A percentile compares a stretch with the other conserved stretches of the same genome.
phyloP scores from a whole-genome alignment of 2,888 invertebrate species.

The Sipha maydis region DNA sequence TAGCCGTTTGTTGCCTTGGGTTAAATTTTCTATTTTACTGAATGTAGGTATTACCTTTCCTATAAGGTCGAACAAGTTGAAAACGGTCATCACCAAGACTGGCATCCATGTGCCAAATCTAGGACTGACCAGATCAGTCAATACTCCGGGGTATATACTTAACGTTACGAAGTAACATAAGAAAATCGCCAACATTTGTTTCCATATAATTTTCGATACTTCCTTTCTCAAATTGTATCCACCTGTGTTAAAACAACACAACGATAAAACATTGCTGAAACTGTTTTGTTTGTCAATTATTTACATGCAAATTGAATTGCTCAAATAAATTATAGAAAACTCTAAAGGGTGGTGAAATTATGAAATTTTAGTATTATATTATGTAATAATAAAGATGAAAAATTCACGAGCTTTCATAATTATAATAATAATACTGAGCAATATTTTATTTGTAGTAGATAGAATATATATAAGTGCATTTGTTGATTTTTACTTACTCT shows the following conservation, averaged over 20 bases:
- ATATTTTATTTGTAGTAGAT: background rate
- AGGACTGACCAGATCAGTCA: slow-evolving; percentile 88
- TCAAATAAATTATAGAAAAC: no score
- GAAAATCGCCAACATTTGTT: slow-evolving; percentile 90
- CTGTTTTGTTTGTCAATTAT: no score
- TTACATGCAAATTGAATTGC: no score
- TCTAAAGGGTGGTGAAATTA: no score
- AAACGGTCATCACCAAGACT: slow-evolving; percentile 87
- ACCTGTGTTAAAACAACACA: slow-evolving; percentile 69
- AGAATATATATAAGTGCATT: background rate
- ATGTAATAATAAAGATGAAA: no score
- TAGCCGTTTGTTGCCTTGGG: no score
- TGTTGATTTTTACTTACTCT: slow-evolving; percentile 68
- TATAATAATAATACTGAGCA: no score
- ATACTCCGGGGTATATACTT: slow-evolving; percentile 89
- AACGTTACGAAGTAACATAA: slow-evolving; percentile 90
- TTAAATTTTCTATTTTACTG: no score
- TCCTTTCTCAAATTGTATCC: slow-evolving; percentile 79
- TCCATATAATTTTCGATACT: slow-evolving; percentile 85
- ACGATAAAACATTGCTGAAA: background rate
- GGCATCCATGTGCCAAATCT: slow-evolving; percentile 90
- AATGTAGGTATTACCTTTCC: slow-evolving; percentile 74
- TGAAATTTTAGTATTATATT: no score
- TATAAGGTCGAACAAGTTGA: slow-evolving; percentile 86
- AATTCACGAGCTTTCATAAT: no score